These are phyloP conservation scores for Drosophila subobscura DNA, from an alignment of 1,140 invertebrate species.

Conservation along the genomic window DNA sequence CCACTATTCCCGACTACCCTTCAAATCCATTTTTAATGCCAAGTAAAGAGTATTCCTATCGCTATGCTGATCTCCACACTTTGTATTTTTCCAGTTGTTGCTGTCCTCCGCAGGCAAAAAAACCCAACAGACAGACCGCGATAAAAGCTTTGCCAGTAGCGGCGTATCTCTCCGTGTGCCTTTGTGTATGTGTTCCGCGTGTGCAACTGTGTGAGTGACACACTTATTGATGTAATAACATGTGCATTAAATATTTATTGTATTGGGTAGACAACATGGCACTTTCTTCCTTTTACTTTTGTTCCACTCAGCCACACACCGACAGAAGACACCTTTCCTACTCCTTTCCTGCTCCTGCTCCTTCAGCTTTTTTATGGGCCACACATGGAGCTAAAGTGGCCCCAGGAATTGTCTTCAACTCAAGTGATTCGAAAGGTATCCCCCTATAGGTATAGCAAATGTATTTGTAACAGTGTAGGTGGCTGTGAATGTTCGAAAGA, in stretches of 20 bases:
- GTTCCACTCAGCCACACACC: not conserved
- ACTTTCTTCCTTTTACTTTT: conserved; percentile 62
- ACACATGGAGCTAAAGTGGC: conserved; percentile 34
- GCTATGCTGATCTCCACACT: not conserved
- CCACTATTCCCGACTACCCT: too few species aligned
- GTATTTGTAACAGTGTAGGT: not conserved
- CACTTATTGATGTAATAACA: conserved; percentile 82
- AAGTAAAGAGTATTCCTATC: not conserved
- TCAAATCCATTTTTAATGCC: not conserved
- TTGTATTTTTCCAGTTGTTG: conserved; percentile 1
- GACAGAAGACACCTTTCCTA: not conserved
- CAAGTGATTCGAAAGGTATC: conserved; percentile 34
- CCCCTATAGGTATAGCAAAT: conserved; percentile 8
- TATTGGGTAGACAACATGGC: conserved; percentile 78
- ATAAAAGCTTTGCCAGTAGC: conserved; percentile 68
- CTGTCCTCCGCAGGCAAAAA: conserved; percentile 8
- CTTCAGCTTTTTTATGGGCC: conserved; percentile 29
- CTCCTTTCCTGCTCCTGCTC: not conserved
- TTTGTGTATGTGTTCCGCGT: conserved; percentile 17
- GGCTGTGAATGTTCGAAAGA: not conserved
- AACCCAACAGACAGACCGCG: conserved; percentile 27
- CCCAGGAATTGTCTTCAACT: conserved; percentile 46
- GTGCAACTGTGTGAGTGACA: conserved; percentile 58
- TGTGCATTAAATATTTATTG: conserved; percentile 82
- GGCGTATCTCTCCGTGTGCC: conserved; percentile 1